Percentiles rank a stretch among this genome's conserved stretches.
These are phyloP conservation scores for Cotesia chilonis DNA, from an alignment of 1,140 invertebrate genomes.

Conservation along the genomic window DNA sequence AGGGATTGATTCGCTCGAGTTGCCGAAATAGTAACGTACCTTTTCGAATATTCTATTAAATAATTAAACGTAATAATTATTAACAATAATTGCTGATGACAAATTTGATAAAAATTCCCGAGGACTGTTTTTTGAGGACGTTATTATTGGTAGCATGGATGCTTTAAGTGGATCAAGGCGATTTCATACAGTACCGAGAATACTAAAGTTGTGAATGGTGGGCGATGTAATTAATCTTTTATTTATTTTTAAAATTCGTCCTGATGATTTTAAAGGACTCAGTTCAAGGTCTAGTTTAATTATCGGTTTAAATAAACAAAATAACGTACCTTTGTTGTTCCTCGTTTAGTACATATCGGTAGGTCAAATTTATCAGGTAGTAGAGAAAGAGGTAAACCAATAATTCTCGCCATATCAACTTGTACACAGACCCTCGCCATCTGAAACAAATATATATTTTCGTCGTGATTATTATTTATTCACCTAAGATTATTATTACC, in stretches of 20 bases:
- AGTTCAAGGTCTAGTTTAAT: no score
- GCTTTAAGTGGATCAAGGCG: slow-evolving; percentile 19
- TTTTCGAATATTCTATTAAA: slow-evolving; percentile 81
- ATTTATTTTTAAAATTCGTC: background rate
- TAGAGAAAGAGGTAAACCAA: slow-evolving; percentile 88
- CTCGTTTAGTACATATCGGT: slow-evolving; percentile 84
- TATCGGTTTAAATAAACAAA: background rate
- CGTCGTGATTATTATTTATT: background rate
- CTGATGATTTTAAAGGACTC: no score
- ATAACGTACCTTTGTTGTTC: slow-evolving; percentile 81
- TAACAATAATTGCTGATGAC: no score
- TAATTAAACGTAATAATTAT: slow-evolving; percentile 34
- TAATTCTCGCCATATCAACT: slow-evolving; percentile 93
- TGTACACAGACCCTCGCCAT: slow-evolving; percentile 98
- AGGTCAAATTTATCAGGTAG: slow-evolving; percentile 86
- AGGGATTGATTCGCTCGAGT: slow-evolving; percentile 84
- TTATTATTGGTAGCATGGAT: background rate
- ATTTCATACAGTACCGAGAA: background rate
- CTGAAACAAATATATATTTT: slow-evolving; percentile 65
- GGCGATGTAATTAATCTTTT: no score
- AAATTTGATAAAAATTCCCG: background rate
- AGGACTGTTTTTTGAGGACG: slow-evolving; percentile 23
- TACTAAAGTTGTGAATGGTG: background rate
- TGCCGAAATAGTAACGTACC: slow-evolving; percentile 80
- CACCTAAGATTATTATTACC: background rate